Evolutionary conservation across 2,888 invertebrate species (phyloP).

Genomic region (Erannis defoliaria): DNA sequence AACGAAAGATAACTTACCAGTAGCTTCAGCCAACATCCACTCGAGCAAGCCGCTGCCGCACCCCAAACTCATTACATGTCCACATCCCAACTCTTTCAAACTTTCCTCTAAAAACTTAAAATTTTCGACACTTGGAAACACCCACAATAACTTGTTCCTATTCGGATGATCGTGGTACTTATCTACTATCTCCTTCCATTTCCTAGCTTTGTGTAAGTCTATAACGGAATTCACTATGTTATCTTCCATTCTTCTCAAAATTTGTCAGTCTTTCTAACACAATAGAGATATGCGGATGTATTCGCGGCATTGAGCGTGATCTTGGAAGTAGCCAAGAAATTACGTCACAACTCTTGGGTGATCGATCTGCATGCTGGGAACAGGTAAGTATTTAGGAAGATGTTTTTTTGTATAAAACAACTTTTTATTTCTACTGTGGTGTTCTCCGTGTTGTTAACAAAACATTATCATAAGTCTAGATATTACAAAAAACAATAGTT

Average conservation of each 20-base stretch:
- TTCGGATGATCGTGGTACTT: slow-evolving; percentile 81
- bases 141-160: slow-evolving; percentile 89
- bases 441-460: too few relatives aligned
- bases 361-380: slow-evolving; percentile 54
- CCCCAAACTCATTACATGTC: slow-evolving; percentile 89
- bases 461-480: too few relatives aligned
- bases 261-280: slow-evolving; percentile 1
- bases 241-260: slow-evolving; percentile 62
- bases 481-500: too few relatives aligned
- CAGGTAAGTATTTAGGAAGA: slow-evolving; percentile 54
- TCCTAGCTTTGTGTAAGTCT: slow-evolving; percentile 69
- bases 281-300: slow-evolving; percentile 31
- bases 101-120: slow-evolving; percentile 85
- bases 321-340: slow-evolving; percentile 35
- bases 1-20: slow-evolving; percentile 79
- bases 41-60: slow-evolving; percentile 94
- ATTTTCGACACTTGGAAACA: slow-evolving; percentile 90
- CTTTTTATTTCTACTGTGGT: not conserved
- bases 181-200: slow-evolving; percentile 80
- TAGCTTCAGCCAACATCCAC: slow-evolving; percentile 90
- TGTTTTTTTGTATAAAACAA: not conserved
- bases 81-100: slow-evolving; percentile 74
- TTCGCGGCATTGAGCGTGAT: slow-evolving; percentile 55
- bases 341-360: slow-evolving; percentile 46
- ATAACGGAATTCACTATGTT: slow-evolving; percentile 71